Base-by-base conservation (phyloP, 1,140 invertebrate genomes). In the Anoplophora glabripennis region DNA sequence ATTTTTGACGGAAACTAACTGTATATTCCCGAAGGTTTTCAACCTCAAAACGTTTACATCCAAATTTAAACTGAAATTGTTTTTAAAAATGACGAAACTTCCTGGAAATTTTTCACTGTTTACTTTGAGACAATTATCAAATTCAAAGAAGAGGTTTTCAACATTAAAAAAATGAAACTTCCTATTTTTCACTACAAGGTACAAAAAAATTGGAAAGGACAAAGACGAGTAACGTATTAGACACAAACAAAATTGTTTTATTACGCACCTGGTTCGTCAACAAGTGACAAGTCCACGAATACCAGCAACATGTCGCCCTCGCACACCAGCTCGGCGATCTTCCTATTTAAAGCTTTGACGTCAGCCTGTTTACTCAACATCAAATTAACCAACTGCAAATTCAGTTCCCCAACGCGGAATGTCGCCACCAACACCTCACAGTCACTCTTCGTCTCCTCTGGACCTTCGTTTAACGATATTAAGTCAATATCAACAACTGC, bases 381-480 rank as follows among this genome's bases (percentile, higher is more conserved):
- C 53, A 70, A 58, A 55, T 70, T 70, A 1, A 68, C 64, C n/a
- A 70, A 28, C 59, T 66, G 65, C 36, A 68, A 48, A 51, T 66
- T 61, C n/a, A 66, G 15, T 46, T 65, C 54, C 7, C 58, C 66
- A 33, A 70, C 46, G 49, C 52, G 46, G 41, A 70, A 70, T 34
- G 55, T 47, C 1, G 59, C 61, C 21, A 66, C 53, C 17, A 65
- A 44, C 15, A 59, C 60, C 46, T 68, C 64, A 60, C 66, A 70
- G 34, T 64, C 49, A 10, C 48, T 48, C 18, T 46, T 52, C 14
- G 63, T 61, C 8, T 68, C 66, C 11, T 52, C 48, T 11, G 68
- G 68, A n/a, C 66, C 61, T 54, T 67, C 55, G 28, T 56, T 61
- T 48, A 68, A 59, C 9, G 64, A 65, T 38, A 61, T 59, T 38